Percentiles rank a stretch among this genome's conserved stretches.
Evolutionary conservation across 2,113 vertebrate species (phyloP).

Genomic region (Cheirogaleus medius): DNA sequence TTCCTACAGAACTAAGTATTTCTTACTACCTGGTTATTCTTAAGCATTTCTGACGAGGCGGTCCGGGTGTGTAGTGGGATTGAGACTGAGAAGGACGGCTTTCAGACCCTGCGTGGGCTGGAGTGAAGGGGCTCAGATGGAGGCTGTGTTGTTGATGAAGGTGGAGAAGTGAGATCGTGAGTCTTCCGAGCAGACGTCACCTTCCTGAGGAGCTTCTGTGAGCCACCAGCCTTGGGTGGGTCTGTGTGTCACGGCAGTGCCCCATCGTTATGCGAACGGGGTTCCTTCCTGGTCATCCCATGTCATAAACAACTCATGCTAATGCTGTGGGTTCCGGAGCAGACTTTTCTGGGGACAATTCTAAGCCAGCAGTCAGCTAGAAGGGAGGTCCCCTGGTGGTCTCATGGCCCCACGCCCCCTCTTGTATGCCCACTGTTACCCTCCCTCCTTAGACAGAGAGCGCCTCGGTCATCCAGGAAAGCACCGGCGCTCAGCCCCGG

Average conservation of each 20-base stretch:
- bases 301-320: not conserved
- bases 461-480: not conserved
- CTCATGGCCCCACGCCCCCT: not conserved
- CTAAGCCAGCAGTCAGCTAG: not conserved
- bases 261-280: too few species aligned
- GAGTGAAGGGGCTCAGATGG: fast-evolving
- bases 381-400: not conserved
- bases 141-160: not conserved
- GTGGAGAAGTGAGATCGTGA: not conserved
- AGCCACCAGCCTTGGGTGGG: too few species aligned
- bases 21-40: not conserved
- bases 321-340: not conserved
- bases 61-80: not conserved
- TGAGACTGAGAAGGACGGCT: not conserved
- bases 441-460: not conserved
- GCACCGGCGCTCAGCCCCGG: not conserved
- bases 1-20: not conserved
- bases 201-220: not conserved
- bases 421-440: fast-evolving
- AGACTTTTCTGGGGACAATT: not conserved
- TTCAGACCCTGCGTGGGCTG: too few species aligned
- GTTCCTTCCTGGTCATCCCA: fast-evolving
- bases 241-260: too few species aligned
- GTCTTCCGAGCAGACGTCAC: fast-evolving
- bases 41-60: not conserved